Evolutionary conservation across 1,140 invertebrate species (phyloP).

Genomic region (Capitella teleta): DNA sequence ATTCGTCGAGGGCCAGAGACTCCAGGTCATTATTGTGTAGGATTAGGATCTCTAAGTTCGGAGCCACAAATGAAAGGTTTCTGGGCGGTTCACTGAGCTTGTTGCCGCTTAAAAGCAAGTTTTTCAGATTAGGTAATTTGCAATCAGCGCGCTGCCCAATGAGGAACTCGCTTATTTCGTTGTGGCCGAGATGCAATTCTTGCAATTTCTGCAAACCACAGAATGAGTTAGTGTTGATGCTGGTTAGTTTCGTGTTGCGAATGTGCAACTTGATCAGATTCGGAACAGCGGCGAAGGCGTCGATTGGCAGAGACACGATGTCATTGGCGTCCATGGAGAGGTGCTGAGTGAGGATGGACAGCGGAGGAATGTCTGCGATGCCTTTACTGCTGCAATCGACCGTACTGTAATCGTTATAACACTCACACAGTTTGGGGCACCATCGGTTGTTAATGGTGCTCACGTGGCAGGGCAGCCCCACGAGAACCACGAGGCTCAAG

Average conservation of each 20-base stretch:
- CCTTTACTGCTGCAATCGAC: constrained; percentile 12
- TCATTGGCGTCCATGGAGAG: constrained; percentile 13
- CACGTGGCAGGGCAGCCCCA: too few species aligned
- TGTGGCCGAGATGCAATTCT: constrained; percentile 9
- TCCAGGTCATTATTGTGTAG: constrained; percentile 11
- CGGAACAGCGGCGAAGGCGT: constrained; percentile 8
- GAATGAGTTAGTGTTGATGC: constrained; percentile 4
- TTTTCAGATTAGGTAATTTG: neutral
- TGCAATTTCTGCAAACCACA: constrained; percentile 5
- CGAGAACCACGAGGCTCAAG: too few species aligned
- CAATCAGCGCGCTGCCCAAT: neutral
- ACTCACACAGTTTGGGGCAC: constrained; percentile 12
- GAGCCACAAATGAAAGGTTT: constrained; percentile 9
- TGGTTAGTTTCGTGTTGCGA: constrained; percentile 12
- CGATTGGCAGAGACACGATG: neutral
- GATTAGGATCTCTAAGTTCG: constrained; percentile 9
- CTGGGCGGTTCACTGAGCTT: constrained; percentile 1
- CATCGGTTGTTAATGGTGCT: too few species aligned
- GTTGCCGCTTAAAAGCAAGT: constrained; percentile 10
- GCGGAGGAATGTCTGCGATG: constrained; percentile 5
- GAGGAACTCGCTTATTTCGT: constrained; percentile 5
- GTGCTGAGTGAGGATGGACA: constrained; percentile 7
- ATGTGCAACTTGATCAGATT: constrained; percentile 7
- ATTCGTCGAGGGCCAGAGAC: constrained; percentile 2
- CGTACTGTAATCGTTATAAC: constrained; percentile 11